Percentiles rank a stretch among this genome's conserved stretches.
Evolutionary conservation across 1,140 invertebrate species (phyloP).

Genomic region (Conopomorpha cramerella): DNA sequence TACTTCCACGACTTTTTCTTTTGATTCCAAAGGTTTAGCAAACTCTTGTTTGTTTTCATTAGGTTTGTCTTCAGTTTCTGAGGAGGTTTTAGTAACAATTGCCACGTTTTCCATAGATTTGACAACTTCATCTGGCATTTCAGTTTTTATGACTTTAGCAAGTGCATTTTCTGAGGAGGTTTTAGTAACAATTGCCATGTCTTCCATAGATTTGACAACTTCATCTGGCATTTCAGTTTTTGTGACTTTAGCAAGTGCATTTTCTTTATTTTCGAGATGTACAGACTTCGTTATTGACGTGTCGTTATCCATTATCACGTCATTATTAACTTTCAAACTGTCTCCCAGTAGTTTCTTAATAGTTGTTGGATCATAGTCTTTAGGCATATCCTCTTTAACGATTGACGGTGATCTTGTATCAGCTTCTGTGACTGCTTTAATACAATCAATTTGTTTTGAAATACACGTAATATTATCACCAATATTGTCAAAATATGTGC

Average conservation of each 20-base stretch:
- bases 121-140: too few relatives aligned
- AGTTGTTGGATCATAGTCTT: slow-evolving; percentile 22
- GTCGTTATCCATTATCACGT: too few relatives aligned
- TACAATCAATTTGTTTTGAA: slow-evolving; percentile 1
- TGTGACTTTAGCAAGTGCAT: neutral
- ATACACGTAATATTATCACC: neutral
- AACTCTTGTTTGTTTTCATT: neutral
- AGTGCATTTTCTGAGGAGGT: too few relatives aligned
- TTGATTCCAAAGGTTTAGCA: neutral
- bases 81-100: too few relatives aligned
- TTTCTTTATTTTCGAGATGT: neutral
- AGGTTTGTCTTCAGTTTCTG: too few relatives aligned
- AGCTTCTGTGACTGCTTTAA: slow-evolving; percentile 4
- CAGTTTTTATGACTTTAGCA: too few relatives aligned
- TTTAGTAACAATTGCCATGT: too few relatives aligned
- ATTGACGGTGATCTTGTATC: slow-evolving; percentile 29
- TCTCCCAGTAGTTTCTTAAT: slow-evolving; percentile 33
- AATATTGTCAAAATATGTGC: slow-evolving; percentile 20
- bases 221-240: too few relatives aligned
- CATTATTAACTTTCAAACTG: too few relatives aligned
- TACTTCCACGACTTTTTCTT: neutral
- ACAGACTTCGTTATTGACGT: too few relatives aligned
- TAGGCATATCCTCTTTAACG: slow-evolving; percentile 19
- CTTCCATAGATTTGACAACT: too few relatives aligned
- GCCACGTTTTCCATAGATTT: too few relatives aligned